Evolutionary conservation across 2,888 invertebrate species (phyloP), one percentile per base, ranked within the genome.

Genomic region (Mythimna pallens): DNA sequence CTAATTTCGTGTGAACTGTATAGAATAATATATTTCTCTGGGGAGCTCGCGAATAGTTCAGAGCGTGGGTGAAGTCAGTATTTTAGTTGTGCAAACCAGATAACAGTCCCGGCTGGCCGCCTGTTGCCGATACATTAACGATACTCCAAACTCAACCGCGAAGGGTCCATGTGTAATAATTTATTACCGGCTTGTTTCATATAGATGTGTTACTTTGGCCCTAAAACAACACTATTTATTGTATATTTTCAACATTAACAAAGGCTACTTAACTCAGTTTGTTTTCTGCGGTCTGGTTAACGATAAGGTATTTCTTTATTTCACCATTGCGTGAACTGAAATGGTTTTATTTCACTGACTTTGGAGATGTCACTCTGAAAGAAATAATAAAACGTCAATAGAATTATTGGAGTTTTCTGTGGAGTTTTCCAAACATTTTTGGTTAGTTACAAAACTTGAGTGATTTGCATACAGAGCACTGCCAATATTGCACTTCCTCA

Each of bases 131-230:
- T 94, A 94, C 92, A 93, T 94, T 94, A 92, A 89, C 89, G 88
- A 92, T 92, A 90, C 91, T 90, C 87, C 73, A 90, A 91, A 92
- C 92, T 92, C 91, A 92, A 93, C 94, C 94, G 90, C 90, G 90
- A 93, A 94, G 93, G 93, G 94, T 93, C 90, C 91, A 90, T 90
- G 90, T 89, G 91, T 91, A 93, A 94, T 94, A 93, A 94, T 94
- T 94, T 94, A 94, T 94, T 92, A 93, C 91, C 85, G 85, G 86
- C 89, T 89, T 87, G 87, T 82, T 90, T 89, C 86, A 83, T 86
- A 83, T 86, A 80, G 82, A 88, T 86, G 83, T 88, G 86, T 86
- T 86, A 87, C 80, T 83, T 84, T 73, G 81, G 77, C 80, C 81
- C 80, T 86, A 77, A 86, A 87, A 86, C 83, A 82, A 80, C 78